Base-by-base conservation (phyloP, 2,888 invertebrate species). In the Sesamia inferens region DNA sequence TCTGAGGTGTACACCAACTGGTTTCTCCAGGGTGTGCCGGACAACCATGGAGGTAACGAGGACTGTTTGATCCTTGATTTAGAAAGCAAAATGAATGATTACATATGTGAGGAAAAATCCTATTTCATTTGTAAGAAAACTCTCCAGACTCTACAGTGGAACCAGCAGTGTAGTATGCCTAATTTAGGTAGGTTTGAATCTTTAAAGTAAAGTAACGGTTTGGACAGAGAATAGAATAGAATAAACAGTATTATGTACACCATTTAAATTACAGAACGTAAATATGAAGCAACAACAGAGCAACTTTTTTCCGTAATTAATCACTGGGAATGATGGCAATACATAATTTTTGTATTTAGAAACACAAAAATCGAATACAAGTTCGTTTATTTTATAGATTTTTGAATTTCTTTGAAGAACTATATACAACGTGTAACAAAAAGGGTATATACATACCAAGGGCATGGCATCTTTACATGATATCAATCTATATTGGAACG, bases 101-200 rank as follows among this genome's bases (percentile, higher is more conserved):
- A 88, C 22, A 48, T 62, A 2, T 95, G 95, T 67, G 76, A 81
- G 4, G 81, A 77, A 16, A 88, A 81, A 14, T 89, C 84, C 58
- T 90, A 93, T 0, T 95, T 93, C 76, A 89, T 94, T 10, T 95
- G 95, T 85, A 94, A 93, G 85, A 95, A 94, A 76, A 87, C 85
- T 0, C 84, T 92, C 0, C 75, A 79, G 7, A 82, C 88, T 0
- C 65, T 94, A 6, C 83, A 92, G 13, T 95, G 94, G 95, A 94
- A 94, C 64, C 51, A 77, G 0, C 67, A 82, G 0, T 95, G 95
- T 77, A 87, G 92, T 66, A 89, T 93, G 68, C 93, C 94, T 0
- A 88, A 93, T 85, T 71, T 68, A 69, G 90, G 95, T 95, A 81
- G 73, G 65, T 47, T 44, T 55, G 54, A 5, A 19, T 68, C 3